These are phyloP conservation scores for Gavia stellata DNA, from an alignment of 2,113 vertebrate genomes.

Conservation along the genomic window DNA sequence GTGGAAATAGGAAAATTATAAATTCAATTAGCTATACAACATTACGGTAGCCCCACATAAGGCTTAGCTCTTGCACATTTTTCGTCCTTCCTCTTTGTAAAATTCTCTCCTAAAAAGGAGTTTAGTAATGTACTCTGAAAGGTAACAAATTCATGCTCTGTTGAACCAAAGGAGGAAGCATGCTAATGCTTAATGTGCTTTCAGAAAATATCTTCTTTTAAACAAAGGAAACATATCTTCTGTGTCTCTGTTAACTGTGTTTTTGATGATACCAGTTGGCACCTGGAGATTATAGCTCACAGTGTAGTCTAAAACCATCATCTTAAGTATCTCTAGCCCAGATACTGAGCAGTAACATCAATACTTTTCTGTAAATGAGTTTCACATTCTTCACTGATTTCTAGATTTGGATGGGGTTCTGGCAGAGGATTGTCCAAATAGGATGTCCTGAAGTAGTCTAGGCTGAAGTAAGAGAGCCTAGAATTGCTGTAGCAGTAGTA, in stretches of 20 bases:
- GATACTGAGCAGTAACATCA: not conserved
- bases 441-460: not conserved
- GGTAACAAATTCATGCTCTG: not conserved
- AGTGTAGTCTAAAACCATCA: not conserved
- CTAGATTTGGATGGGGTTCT: not conserved
- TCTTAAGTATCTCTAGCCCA: not conserved
- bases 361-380: not conserved
- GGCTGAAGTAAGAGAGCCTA: not conserved
- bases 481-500: not conserved
- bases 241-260: not conserved
- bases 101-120: conserved; percentile 31
- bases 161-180: not conserved
- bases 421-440: not conserved
- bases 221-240: not conserved
- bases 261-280: not conserved
- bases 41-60: not conserved
- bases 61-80: not conserved
- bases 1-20: not conserved
- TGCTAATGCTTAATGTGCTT: not conserved
- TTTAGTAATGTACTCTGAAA: not conserved
- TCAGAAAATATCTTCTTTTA: not conserved
- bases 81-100: not conserved
- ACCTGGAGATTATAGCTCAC: not conserved
- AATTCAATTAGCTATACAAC: not conserved
- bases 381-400: not conserved